These are phyloP conservation scores for Plotosus lineatus DNA, from an alignment of 2,113 vertebrate genomes.

Conservation along the genomic window DNA sequence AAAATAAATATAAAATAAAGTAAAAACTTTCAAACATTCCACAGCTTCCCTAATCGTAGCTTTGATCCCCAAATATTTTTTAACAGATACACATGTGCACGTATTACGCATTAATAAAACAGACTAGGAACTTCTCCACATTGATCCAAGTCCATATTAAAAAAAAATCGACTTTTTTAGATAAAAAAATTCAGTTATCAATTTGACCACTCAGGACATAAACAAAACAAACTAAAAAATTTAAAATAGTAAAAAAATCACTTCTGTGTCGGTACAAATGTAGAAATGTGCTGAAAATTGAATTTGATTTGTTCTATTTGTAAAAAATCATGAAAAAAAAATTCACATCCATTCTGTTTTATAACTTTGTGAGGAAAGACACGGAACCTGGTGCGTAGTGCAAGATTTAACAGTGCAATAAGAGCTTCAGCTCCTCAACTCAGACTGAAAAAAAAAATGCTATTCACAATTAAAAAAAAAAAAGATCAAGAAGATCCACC, in stretches of 20 bases:
- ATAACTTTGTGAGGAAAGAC: not conserved
- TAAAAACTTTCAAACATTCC: not conserved
- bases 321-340: not conserved
- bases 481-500: not conserved
- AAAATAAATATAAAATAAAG: not conserved
- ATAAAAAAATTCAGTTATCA: not conserved
- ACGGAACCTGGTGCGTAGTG: constrained; percentile 19
- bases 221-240: not conserved
- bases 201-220: not conserved
- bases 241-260: not conserved
- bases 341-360: not conserved
- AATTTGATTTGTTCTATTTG: not conserved
- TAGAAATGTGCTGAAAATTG: not conserved
- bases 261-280: not conserved
- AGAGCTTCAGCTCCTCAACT: not conserved
- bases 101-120: too few species aligned
- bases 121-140: too few species aligned
- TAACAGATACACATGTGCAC: too few species aligned
- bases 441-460: not conserved
- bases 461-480: not conserved
- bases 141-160: too few species aligned
- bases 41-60: too few species aligned
- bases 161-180: too few species aligned
- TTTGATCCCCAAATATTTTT: too few species aligned
- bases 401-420: constrained; percentile 37